Base-by-base conservation (phyloP, 2,888 invertebrate species). In the Rhopalosiphum nymphaeae region DNA sequence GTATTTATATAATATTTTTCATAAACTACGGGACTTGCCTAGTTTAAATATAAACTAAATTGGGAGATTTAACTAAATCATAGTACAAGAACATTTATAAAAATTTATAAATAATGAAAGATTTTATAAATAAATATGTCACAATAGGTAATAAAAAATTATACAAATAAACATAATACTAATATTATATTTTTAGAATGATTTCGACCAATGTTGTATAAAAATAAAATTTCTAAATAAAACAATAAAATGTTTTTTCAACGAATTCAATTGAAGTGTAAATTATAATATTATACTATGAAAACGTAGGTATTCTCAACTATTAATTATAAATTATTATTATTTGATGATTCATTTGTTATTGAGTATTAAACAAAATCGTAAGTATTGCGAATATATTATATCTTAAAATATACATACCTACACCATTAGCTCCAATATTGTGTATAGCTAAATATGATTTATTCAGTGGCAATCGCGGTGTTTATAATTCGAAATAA, bases 401-500 rank as follows among this genome's bases (percentile, higher is more conserved):
- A n/a, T 9, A 36, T 78, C 36, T 36, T 21, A 42, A 78, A 9
- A 78, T 21, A 78, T 2, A 36, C 7, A 25, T 26, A 57, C 78
- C 36, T 78, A 9, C 21, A 36, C 9, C 36, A 78, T 78, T 78
- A 78, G 21, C 7, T 36, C 36, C 21, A 78, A 78, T 78, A 78
- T 36, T 85, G 85, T 11, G 10, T 44, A 85, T 29, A 11, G 4
- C 13, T 44, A 85, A 85, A 25, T 44, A 85, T 44, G 42, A 85
- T 44, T 85, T 85, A 85, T 85, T 85, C 49, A 44, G 86, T 46
- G 53, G 36, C 10, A 36, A 57, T 89, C 7, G 89, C 29, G 36
- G 89, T 44, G 36, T 84, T 91, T 91, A 85, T 56, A 91, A 84
- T 91, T 56, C 16, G 29, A 84, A 91, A 91, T 84, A 53, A 91